Evolutionary conservation across 64 coral and sea anemone species (phyloP), one percentile per base, ranked within the genome.

Genomic region (Orbicella faveolata): DNA sequence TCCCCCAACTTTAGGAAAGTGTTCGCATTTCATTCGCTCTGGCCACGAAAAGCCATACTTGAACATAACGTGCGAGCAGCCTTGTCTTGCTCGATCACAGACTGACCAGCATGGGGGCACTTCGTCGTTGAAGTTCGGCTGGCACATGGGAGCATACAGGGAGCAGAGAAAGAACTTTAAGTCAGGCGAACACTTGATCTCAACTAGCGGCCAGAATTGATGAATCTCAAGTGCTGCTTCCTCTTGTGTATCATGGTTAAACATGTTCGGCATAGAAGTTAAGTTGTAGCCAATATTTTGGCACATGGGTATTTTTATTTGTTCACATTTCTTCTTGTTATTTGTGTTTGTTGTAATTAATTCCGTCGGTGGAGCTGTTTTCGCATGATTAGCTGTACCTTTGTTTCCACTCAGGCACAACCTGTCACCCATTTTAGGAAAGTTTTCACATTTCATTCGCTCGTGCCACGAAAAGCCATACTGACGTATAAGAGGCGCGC

Each of bases 181-280:
- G 88, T 95, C 84, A 36, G 23, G 92, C 6, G 92, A 94, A 65
- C 92, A 94, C 14, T 67, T 75, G 78, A 89, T 89, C 80, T 94
- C 78, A 70, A 89, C 79, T 34, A 94, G 79, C 19, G 87, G 92
- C 92, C 92, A 94, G 77, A 89, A 94, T 30, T 89, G 92, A 66
- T 85, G 92, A 76, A 94, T 78, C 85, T 94, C 92, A 66, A 89
- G 84, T 12, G 87, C 87, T 20, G 94, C 90, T 12, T 59, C 9
- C 6, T 75, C 26, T 69, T 92, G 94, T 1, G 72, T 85, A 36
- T 51, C 8, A 5, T 92, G 94, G 14, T 79, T 84, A 12, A 91
- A 39, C 64, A 95, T 88, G 51, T 95, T 95, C 20, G 94, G 94
- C 65, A 92, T 88, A 25, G 57, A 25, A 6, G 94, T 95, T 25